These are phyloP conservation scores for Chloebia gouldiae DNA, from an alignment of 2,113 vertebrate species.

Conservation along the genomic window DNA sequence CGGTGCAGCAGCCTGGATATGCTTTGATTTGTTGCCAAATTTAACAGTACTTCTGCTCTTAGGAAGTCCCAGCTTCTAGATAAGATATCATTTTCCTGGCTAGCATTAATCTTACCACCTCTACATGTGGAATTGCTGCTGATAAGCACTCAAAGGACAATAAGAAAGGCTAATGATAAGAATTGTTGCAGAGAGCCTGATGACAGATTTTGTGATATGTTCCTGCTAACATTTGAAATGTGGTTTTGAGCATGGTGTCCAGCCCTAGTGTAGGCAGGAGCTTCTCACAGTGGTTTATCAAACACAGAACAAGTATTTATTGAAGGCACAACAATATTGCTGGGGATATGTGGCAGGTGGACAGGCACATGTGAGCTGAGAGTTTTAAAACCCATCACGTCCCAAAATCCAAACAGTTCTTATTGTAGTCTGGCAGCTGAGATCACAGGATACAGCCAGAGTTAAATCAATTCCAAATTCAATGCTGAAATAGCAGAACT, in stretches of 20 bases:
- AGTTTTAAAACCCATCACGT: neutral
- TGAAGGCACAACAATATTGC: neutral
- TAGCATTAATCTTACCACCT: neutral
- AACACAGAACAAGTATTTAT: neutral
- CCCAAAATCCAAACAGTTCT: neutral
- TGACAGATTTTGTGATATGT: neutral
- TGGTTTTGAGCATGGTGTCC: neutral
- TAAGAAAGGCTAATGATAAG: neutral
- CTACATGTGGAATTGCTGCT: neutral
- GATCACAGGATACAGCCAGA: neutral
- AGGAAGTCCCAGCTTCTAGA: conserved; percentile 7
- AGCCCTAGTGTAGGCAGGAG: neutral
- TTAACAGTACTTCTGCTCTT: conserved; percentile 3
- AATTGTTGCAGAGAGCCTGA: neutral
- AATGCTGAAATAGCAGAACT: neutral
- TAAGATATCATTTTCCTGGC: neutral
- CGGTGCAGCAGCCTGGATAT: neutral
- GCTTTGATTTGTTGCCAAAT: conserved; percentile 21
- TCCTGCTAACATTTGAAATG: neutral
- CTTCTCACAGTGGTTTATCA: neutral
- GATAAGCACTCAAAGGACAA: neutral
- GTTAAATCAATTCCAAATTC: neutral
- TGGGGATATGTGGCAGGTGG: neutral
- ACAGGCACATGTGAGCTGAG: neutral
- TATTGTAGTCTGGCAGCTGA: neutral